These are phyloP conservation scores for Zosterops pallidus DNA, from an alignment of 2,113 vertebrate genomes.

Conservation along the genomic window DNA sequence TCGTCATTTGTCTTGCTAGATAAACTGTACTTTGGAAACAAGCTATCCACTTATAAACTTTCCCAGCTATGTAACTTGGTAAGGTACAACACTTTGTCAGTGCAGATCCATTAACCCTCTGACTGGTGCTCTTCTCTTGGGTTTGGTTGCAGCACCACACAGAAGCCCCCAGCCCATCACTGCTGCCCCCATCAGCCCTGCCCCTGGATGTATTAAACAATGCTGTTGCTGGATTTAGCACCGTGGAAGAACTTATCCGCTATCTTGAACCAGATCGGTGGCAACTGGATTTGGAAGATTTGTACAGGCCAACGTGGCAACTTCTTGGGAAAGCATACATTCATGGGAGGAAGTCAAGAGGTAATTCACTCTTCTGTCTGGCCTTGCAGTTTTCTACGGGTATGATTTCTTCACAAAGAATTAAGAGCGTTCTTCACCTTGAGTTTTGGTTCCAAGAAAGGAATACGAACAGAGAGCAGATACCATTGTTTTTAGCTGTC, in stretches of 20 bases:
- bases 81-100: neutral
- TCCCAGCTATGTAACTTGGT: slow-evolving; percentile 4
- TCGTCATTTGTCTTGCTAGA: slow-evolving; percentile 16
- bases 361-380: slow-evolving; percentile 68
- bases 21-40: slow-evolving; percentile 18
- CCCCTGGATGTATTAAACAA: slow-evolving; percentile 86
- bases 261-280: slow-evolving; percentile 95
- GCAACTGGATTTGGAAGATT: slow-evolving; percentile 93
- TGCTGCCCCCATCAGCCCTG: slow-evolving; percentile 75
- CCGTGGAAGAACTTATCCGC: slow-evolving; percentile 95
- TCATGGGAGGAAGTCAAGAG: slow-evolving; percentile 90
- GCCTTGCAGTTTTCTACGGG: neutral
- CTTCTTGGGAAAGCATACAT: slow-evolving; percentile 92
- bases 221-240: slow-evolving; percentile 82
- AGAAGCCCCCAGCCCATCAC: slow-evolving; percentile 75
- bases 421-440: neutral
- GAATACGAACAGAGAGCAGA: neutral
- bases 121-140: slow-evolving; percentile 28
- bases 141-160: slow-evolving; percentile 77
- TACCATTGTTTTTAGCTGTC: neutral
- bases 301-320: slow-evolving; percentile 93
- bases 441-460: neutral
- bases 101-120: slow-evolving; percentile 24
- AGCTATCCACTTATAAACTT: slow-evolving; percentile 5
- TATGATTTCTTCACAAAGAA: neutral